Conservation (phyloP, 2,113 vertebrate genomes). For the Oenanthe oenanthe region DNA sequence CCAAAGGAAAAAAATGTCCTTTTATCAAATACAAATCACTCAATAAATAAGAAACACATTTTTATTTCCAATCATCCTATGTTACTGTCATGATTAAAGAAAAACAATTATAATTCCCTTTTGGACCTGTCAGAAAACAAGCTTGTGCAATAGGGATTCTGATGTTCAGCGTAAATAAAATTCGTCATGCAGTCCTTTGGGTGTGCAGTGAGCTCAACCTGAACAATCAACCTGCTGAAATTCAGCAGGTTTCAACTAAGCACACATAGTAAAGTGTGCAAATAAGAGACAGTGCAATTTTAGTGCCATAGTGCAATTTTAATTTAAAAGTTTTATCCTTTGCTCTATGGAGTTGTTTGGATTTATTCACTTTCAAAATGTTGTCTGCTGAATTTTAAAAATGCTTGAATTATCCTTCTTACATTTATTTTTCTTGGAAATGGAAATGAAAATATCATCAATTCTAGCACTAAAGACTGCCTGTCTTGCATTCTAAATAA, state of each 20-base stretch:
- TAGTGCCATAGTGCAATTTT: neutral
- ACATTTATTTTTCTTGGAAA: neutral
- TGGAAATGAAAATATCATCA: neutral
- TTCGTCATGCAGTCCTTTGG: neutral
- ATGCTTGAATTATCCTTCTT: neutral
- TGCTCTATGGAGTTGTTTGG: neutral
- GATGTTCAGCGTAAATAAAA: neutral
- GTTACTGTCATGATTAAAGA: neutral
- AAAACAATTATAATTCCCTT: neutral
- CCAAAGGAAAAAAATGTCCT: neutral
- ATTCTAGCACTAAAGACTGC: neutral
- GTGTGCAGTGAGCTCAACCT: neutral
- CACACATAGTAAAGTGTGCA: neutral
- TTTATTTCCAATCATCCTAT: neutral
- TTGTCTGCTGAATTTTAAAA: neutral
- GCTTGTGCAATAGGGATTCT: neutral
- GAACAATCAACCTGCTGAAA: neutral
- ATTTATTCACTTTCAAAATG: neutral
- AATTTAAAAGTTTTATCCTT: neutral
- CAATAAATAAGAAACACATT: neutral
- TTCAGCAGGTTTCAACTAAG: neutral
- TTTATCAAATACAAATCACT: slow-evolving; percentile 4
- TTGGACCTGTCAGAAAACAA: neutral
- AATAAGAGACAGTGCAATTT: neutral
- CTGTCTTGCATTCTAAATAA: slow-evolving; percentile 22